phyloP scores from a whole-genome alignment of 2,888 invertebrate species.

The Buathra laborator region DNA sequence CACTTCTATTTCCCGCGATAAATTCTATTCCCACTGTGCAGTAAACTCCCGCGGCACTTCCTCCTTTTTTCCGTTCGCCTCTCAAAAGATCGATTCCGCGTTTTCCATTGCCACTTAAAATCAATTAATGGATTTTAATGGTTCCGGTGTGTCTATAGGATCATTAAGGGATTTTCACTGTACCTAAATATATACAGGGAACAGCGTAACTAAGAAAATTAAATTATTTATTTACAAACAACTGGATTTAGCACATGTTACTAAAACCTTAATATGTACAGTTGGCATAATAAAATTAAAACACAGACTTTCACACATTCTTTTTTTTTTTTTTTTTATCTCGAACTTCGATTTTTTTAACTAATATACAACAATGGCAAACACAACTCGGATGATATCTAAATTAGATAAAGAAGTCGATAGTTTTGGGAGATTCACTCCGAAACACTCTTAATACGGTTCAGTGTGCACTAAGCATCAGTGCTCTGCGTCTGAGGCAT shows the following conservation, averaged over 20 bases:
- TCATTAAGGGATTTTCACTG: neutral
- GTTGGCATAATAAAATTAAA: slow-evolving; percentile 22
- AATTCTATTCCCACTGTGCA: neutral
- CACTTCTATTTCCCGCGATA: neutral
- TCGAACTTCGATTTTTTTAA: neutral
- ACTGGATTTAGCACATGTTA: slow-evolving; percentile 24
- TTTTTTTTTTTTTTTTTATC: slow-evolving; percentile 3
- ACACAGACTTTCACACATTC: slow-evolving; percentile 7
- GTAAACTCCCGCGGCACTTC: too few species aligned
- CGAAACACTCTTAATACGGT: slow-evolving; percentile 22
- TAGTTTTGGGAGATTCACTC: slow-evolving; percentile 18
- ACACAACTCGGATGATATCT: neutral
- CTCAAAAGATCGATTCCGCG: neutral
- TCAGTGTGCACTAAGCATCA: neutral
- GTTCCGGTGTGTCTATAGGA: neutral
- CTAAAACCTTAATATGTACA: slow-evolving; percentile 54
- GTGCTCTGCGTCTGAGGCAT: neutral
- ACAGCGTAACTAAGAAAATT: slow-evolving; percentile 23
- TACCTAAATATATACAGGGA: neutral
- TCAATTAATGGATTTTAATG: too few species aligned
- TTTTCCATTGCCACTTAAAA: neutral
- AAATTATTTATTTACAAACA: slow-evolving; percentile 62
- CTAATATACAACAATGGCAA: neutral
- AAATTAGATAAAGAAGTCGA: neutral
- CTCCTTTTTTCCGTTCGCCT: too few species aligned